A percentile compares a stretch with the other conserved stretches of the same genome.
These are phyloP conservation scores for Allobates femoralis DNA, from an alignment of 2,797 vertebrate species.

Conservation along the genomic window DNA sequence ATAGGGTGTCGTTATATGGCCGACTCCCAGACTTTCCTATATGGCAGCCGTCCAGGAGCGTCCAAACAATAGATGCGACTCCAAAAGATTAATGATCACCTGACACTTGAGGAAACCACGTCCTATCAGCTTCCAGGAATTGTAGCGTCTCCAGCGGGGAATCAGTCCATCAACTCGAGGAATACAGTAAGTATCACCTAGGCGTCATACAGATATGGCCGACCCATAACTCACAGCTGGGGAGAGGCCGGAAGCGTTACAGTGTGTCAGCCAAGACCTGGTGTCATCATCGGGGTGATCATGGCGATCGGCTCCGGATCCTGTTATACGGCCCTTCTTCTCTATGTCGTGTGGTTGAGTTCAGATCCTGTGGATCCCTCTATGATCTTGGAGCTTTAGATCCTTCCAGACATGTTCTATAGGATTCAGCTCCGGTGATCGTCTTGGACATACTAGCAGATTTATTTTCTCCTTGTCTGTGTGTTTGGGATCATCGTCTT, in stretches of 20 bases:
- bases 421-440: too few species aligned
- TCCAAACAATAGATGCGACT: neutral
- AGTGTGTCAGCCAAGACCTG: neutral
- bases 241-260: neutral
- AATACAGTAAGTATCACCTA: neutral
- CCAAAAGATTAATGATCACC: conserved; percentile 2
- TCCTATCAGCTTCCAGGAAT: conserved; percentile 37
- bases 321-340: neutral
- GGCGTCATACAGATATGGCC: neutral
- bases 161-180: neutral
- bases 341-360: neutral
- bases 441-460: too few species aligned
- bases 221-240: neutral
- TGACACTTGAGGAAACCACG: neutral
- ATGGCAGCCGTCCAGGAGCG: neutral
- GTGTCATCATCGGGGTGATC: neutral
- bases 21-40: neutral
- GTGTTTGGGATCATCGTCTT: too few species aligned
- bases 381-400: too few species aligned
- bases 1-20: neutral
- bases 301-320: neutral
- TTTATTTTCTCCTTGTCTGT: too few species aligned
- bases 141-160: neutral
- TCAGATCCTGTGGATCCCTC: too few species aligned
- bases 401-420: too few species aligned